Evolutionary conservation across 2,888 invertebrate species (phyloP), one percentile per base, ranked within the genome.

Genomic region (Dysmachus trigonus): DNA sequence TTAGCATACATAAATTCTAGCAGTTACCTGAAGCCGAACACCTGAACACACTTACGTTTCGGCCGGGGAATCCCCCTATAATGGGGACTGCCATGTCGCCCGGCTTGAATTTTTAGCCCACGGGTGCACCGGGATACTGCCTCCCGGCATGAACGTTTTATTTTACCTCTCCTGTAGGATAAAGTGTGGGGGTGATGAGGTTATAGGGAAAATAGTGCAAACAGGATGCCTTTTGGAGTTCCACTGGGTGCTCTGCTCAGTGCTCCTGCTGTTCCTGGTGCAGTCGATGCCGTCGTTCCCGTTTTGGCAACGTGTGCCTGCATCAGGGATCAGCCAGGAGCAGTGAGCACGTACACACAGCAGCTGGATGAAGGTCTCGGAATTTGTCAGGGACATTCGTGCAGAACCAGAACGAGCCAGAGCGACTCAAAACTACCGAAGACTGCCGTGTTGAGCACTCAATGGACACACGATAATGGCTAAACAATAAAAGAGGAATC

Each of bases 401-500:
- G 71, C 35, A 10, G 77, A 41, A 22, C 41, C 38, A 7, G 18
- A 41, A 18, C 22, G 77, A 41, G 13, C 41, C 38, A 7, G 18
- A 41, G 35, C 38, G 41, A 15, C 41, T 41, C 27, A 27, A 27
- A 77, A 77, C 83, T 38, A 38, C 62, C 27, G 72, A 30, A 72
- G 62, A 82, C 31, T 82, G 8, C 62, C 27, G 77, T 77, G 47
- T 33, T 82, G 53, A 35, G 31, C 41, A 38, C 38, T 74, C 85
- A 74, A 74, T 74, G 72, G 73, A 74, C 73, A 72, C 47, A 85
- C 47, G 85, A 85, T 85, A 85, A 85, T 85, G 85, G 62, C 62
- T 51, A 85, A 85, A 85, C 71, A 85, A 85, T 85, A 85, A 85
- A 74, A 74, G 85, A 51, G 53, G 72, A 85, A 85, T 85, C 85